phyloP scores from a whole-genome alignment of 2,797 vertebrate species.

The Hyperoplus immaculatus region DNA sequence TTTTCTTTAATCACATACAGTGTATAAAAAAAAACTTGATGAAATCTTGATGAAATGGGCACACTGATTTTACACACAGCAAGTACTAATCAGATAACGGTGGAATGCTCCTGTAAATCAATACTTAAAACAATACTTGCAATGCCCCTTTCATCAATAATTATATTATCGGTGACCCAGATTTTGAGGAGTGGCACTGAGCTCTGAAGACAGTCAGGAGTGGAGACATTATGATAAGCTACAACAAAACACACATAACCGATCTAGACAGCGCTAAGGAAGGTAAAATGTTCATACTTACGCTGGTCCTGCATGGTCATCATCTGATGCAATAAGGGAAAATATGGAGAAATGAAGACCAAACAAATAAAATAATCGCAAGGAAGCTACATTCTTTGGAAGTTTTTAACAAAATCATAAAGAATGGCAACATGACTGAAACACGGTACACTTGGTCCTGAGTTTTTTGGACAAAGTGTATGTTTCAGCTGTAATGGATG shows the following conservation, averaged over 20 bases:
- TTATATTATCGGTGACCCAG: slow-evolving; percentile 37
- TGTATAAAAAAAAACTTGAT: not conserved
- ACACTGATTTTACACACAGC: not conserved
- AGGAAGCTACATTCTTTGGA: slow-evolving; percentile 34
- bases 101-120: no score
- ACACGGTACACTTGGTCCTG: not conserved
- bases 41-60: slow-evolving; percentile 2
- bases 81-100: not conserved
- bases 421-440: slow-evolving; percentile 18
- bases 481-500: not conserved
- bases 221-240: slow-evolving; percentile 25
- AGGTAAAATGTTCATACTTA: slow-evolving; percentile 84
- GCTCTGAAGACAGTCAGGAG: slow-evolving; percentile 26
- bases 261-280: slow-evolving; percentile 13
- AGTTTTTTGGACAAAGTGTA: not conserved
- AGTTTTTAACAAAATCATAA: slow-evolving; percentile 19
- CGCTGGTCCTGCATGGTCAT: slow-evolving; percentile 97
- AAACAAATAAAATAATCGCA: slow-evolving; percentile 50
- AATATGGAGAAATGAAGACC: slow-evolving; percentile 77
- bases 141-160: not conserved
- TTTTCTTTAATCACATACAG: not conserved
- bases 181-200: slow-evolving; percentile 19
- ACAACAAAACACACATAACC: slow-evolving; percentile 37
- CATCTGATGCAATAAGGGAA: slow-evolving; percentile 87
- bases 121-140: not conserved